Evolutionary conservation across 1,140 invertebrate species (phyloP), one percentile per base, ranked within the genome.

Genomic region (Bombus turneri): DNA sequence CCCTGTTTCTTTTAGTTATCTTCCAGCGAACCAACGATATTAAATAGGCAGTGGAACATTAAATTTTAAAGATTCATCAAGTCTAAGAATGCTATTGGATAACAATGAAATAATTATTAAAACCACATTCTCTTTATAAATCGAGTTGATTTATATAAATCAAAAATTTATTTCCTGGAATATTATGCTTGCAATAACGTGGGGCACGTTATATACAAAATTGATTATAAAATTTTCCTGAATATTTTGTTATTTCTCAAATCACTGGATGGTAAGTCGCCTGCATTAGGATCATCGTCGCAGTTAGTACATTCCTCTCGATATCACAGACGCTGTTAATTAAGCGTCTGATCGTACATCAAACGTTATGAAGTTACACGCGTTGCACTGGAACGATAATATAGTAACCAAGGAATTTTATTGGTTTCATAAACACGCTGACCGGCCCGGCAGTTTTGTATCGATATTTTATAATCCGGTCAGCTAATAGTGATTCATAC

Each of bases 391-490:
- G 64, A 80, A 85, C 83, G 83, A 85, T 85, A 85, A 85, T 85
- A 72, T 72, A 71, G 39, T 80, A 80, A 72, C 53, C 31, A 39
- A 73, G 68, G 57, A 85, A 85, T 85, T 85, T 85, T 85, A 85
- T 85, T 80, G 83, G 83, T 80, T 80, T 73, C 83, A 85, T 85
- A 85, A 85, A 85, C 78, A 85, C 34, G 53, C 28, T 31, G 57
- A n/a, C 39, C 75, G 41, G 22, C 8, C 62, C 82, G 47, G 64
- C 83, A 85, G 83, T 85, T 85, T 85, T 85, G 83, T 57, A 85
- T 85, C 76, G 77, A 80, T 85, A 85, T 85, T 85, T 85, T 85
- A 85, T 85, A 80, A 85, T 85, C 83, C 83, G 9, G 28, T 15
- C 37, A 3, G 37, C 39, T 85, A 85, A 85, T 72, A 64, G 68